Evolutionary conservation across 2,113 vertebrate genomes (phyloP).

Genomic region (Trematocara macrostoma): DNA sequence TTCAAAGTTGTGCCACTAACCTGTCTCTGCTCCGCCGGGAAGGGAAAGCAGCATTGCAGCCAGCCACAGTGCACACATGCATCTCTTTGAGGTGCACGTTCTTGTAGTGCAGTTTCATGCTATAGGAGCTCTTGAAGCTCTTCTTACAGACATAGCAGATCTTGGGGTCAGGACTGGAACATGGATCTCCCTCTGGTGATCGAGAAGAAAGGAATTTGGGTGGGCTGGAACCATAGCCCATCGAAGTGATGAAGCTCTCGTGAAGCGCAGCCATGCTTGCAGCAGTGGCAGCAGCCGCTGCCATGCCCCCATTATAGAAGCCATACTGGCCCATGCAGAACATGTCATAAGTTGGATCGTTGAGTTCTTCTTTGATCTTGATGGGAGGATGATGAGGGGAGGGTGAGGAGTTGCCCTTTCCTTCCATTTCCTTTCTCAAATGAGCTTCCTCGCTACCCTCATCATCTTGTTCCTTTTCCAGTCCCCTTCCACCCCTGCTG

Average conservation of each 20-base stretch:
- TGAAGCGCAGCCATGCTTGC: conserved; percentile 95
- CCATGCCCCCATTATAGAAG: conserved; percentile 88
- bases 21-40: conserved; percentile 98
- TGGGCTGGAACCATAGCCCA: conserved; percentile 91
- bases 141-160: conserved; percentile 99
- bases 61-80: conserved; percentile 98
- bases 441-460: conserved; percentile 57
- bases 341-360: conserved; percentile 97
- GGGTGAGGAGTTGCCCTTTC: conserved; percentile 80
- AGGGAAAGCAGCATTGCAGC: conserved; percentile 97
- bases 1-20: conserved; percentile 71
- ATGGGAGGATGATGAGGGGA: conserved; percentile 84
- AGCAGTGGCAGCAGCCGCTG: conserved; percentile 81
- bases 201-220: conserved; percentile 89
- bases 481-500: conserved; percentile 23
- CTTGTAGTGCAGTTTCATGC: conserved; percentile 99
- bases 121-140: conserved; percentile 99
- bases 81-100: conserved; percentile 99
- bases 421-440: conserved; percentile 77
- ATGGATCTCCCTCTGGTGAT: conserved; percentile 92
- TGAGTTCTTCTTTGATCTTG: conserved; percentile 96
- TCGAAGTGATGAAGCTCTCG: conserved; percentile 91
- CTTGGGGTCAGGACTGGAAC: conserved; percentile 96
- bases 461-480: conserved; percentile 62
- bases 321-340: conserved; percentile 99